A percentile compares a stretch with the other conserved stretches of the same genome.
These are phyloP conservation scores for Temnothorax ravouxi DNA, from an alignment of 2,888 invertebrate genomes.

Conservation along the genomic window DNA sequence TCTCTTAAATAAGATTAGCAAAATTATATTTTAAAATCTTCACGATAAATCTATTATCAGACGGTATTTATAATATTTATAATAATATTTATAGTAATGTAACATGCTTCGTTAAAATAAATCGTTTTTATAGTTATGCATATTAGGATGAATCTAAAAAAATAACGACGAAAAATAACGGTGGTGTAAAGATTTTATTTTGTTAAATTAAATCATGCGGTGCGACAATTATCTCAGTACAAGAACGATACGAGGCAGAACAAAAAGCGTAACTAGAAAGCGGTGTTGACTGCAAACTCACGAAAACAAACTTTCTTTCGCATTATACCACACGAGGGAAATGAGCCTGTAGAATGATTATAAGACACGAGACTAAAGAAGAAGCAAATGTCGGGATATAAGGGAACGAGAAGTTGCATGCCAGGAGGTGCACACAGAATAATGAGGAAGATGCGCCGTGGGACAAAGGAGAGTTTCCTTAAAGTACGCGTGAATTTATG, in stretches of 20 bases:
- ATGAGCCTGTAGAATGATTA: constrained; percentile 46
- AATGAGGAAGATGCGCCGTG: constrained; percentile 46
- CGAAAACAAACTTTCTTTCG: constrained; percentile 57
- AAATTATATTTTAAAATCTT: background rate
- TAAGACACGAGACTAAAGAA: constrained; percentile 35
- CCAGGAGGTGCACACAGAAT: constrained; percentile 5
- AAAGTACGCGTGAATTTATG: constrained; percentile 63
- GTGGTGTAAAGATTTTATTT: constrained; percentile 12
- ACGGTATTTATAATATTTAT: background rate
- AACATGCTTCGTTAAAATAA: background rate
- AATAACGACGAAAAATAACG: background rate
- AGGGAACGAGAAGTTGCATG: constrained; percentile 43
- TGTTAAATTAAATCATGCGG: constrained; percentile 26
- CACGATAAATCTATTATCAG: background rate
- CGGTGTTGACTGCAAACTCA: constrained; percentile 54
- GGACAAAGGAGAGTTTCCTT: constrained; percentile 55
- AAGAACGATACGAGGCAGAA: background rate
- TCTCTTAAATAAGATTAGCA: background rate
- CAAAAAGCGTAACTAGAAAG: constrained; percentile 36
- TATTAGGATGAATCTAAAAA: constrained; percentile 14
- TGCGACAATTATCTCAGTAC: constrained; percentile 14
- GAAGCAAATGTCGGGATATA: constrained; percentile 29
- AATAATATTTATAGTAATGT: background rate
- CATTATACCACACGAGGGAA: constrained; percentile 43
- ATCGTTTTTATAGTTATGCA: background rate